A percentile compares a stretch with the other conserved stretches of the same genome.
These are phyloP conservation scores for Morone chrysops DNA, from an alignment of 2,113 vertebrate species.

Conservation along the genomic window DNA sequence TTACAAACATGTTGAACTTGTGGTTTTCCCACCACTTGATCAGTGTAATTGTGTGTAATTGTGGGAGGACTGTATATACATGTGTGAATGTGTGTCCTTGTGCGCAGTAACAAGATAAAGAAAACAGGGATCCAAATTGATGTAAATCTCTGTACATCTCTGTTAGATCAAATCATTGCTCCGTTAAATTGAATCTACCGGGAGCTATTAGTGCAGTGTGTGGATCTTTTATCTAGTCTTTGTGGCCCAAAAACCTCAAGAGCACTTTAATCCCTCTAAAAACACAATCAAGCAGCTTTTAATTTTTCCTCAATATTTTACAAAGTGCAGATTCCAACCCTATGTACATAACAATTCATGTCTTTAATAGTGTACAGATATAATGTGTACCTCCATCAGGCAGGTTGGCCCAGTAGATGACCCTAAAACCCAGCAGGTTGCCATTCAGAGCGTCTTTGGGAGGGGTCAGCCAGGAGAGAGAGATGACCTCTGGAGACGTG, in stretches of 20 bases:
- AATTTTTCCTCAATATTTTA: too few relatives aligned
- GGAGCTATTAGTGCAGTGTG: background rate
- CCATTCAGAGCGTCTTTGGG: slow-evolving; percentile 97
- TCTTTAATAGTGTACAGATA: background rate
- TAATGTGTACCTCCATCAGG: slow-evolving; percentile 93
- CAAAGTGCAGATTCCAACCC: background rate
- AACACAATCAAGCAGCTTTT: too few relatives aligned
- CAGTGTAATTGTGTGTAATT: too few relatives aligned
- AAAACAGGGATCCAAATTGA: background rate
- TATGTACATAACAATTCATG: background rate
- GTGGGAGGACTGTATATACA: background rate
- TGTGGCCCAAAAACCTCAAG: background rate
- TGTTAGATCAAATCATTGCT: background rate
- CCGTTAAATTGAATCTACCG: too few relatives aligned
- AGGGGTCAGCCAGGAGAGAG: slow-evolving; percentile 93
- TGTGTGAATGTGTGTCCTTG: background rate
- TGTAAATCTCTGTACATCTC: too few relatives aligned
- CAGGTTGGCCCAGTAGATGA: slow-evolving; percentile 99
- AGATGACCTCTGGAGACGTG: slow-evolving; percentile 95
- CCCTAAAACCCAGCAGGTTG: slow-evolving; percentile 95
- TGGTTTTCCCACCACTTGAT: too few relatives aligned
- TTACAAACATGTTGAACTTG: too few relatives aligned
- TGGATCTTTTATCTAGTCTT: background rate
- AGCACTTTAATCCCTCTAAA: too few relatives aligned
- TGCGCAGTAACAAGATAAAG: background rate